These are phyloP conservation scores for Galendromus occidentalis DNA, from an alignment of 1,140 invertebrate species.

Conservation along the genomic window DNA sequence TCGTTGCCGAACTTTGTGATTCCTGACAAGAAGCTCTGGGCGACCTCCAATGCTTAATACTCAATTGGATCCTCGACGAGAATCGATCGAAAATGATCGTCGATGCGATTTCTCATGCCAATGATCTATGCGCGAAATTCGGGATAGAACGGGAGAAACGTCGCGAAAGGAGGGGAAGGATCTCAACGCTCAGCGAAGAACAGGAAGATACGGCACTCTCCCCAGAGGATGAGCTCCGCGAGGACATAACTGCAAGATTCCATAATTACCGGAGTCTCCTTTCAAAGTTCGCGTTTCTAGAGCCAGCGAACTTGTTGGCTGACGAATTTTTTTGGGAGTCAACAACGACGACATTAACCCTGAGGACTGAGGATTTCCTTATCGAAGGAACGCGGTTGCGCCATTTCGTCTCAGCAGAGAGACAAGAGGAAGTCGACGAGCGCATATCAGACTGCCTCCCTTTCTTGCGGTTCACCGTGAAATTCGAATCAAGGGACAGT, in stretches of 20 bases:
- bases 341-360: too few relatives aligned
- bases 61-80: not conserved
- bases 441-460: not conserved
- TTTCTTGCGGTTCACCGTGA: not conserved
- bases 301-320: not conserved
- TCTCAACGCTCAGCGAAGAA: too few relatives aligned
- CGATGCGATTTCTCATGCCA: not conserved
- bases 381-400: slow-evolving; percentile 4
- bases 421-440: not conserved
- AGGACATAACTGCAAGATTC: not conserved
- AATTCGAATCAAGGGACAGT: not conserved
- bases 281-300: too few relatives aligned
- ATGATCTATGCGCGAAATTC: slow-evolving; percentile 5
- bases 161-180: not conserved
- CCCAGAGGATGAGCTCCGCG: not conserved
- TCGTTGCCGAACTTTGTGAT: too few relatives aligned
- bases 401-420: not conserved
- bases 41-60: too few relatives aligned
- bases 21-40: too few relatives aligned
- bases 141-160: not conserved
- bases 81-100: not conserved
- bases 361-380: not conserved
- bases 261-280: not conserved
- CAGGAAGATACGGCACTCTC: too few relatives aligned
- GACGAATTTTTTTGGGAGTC: not conserved